A percentile compares a stretch with the other conserved stretches of the same genome.
Evolutionary conservation across 2,888 invertebrate species (phyloP).

Genomic region (Apoderus coryli): DNA sequence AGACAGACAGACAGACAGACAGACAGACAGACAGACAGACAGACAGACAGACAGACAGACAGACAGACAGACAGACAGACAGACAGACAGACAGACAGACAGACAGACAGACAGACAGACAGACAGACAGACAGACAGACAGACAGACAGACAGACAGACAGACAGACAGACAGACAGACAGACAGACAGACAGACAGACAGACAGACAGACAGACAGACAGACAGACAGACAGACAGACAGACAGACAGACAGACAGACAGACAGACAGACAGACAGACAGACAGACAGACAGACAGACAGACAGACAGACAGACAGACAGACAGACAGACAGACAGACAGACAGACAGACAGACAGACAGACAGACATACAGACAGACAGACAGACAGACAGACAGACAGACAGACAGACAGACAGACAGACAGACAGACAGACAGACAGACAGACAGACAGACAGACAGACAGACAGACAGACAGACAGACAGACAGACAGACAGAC

Average conservation of each 20-base stretch:
- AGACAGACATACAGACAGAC: too few species aligned
- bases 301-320: conserved; percentile 11
- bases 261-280: conserved; percentile 10
- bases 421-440: conserved; percentile 11
- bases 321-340: conserved; percentile 11
- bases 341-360: conserved; percentile 11
- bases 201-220: conserved; percentile 11
- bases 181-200: conserved; percentile 11
- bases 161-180: conserved; percentile 11
- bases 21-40: conserved; percentile 11
- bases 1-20: conserved; percentile 9
- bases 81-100: conserved; percentile 11
- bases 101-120: conserved; percentile 11
- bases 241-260: conserved; percentile 10
- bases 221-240: conserved; percentile 10
- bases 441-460: conserved; percentile 10
- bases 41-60: conserved; percentile 11
- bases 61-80: conserved; percentile 11
- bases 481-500: conserved; percentile 11
- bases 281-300: conserved; percentile 10
- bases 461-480: conserved; percentile 10
- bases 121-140: conserved; percentile 11
- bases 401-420: conserved; percentile 11
- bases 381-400: conserved; percentile 11
- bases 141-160: conserved; percentile 11